Evolutionary conservation across 2,888 invertebrate genomes (phyloP), one percentile per base, ranked within the genome.

Genomic region (Acleris holmiana): DNA sequence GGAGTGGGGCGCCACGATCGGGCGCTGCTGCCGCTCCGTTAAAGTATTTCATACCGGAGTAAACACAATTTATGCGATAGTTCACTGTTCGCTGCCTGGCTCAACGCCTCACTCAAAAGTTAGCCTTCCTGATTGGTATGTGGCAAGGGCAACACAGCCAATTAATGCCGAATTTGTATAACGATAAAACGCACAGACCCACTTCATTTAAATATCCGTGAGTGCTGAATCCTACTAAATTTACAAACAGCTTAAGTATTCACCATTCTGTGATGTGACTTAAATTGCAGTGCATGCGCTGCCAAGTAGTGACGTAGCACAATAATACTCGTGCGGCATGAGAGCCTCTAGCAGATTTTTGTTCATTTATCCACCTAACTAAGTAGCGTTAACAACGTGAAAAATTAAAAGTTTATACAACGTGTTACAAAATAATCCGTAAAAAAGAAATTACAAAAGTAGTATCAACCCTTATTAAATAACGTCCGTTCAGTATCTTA

Each of bases 41-140:
- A 51, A 60, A 66, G 56, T 61, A 68, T 66, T 72, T 60, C 55
- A 60, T 66, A 69, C 67, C 59, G 62, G 53, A 67, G 66, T 73
- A 67, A 73, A 73, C 73, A 72, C 70, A 75, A 71, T 73, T 70
- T 68, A 70, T 69, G 69, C 64, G 57, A 69, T 57, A 66, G 60
- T 66, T 71, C 69, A 64, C 59, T 69, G 63, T 67, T 67, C 51
- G 54, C 58, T 68, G 63, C 66, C 58, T 68, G 66, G 69, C 67
- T 66, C 68, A 48, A 68, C 57, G 60, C 64, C 56, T 68, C 68
- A 68, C 70, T 73, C 72, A 72, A 73, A 71, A 71, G 73, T 72
- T 69, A 68, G 69, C 64, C 51, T 54, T 68, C 70, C 69, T 78
- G 73, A 77, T 76, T 74, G 73, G 73, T 75, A 68, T 71, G 71